Evolutionary conservation across 2,888 invertebrate genomes (phyloP).

Genomic region (Phyllotreta striolata): DNA sequence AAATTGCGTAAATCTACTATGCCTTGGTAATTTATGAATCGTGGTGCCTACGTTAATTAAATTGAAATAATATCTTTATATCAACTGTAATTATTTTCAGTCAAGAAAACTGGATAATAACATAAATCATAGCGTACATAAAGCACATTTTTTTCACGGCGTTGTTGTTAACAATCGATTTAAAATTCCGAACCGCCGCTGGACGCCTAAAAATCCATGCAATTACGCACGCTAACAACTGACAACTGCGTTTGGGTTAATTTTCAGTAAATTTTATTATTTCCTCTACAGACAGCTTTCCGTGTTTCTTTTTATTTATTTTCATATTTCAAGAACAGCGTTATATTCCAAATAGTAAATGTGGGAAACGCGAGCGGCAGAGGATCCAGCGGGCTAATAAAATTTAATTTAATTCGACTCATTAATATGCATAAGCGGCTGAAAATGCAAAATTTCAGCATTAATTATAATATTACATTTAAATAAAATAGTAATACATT

Average conservation of each 20-base stretch:
- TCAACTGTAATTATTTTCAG: too few relatives aligned
- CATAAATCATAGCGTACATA: too few relatives aligned
- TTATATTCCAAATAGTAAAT: slow-evolving; percentile 17
- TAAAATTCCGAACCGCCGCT: slow-evolving; percentile 9
- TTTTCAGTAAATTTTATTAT: slow-evolving; percentile 11
- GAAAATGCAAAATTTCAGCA: slow-evolving; percentile 36
- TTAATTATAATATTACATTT: slow-evolving; percentile 37
- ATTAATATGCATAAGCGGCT: slow-evolving; percentile 36
- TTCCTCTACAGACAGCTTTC: slow-evolving; percentile 16
- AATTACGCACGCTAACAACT: slow-evolving; percentile 15
- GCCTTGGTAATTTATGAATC: too few relatives aligned
- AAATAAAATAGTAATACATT: slow-evolving; percentile 41
- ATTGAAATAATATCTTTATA: too few relatives aligned
- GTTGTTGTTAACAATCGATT: slow-evolving; percentile 6
- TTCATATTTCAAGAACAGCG: slow-evolving; percentile 4
- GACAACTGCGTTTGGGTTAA: slow-evolving; percentile 9
- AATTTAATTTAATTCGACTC: slow-evolving; percentile 36
- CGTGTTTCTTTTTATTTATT: slow-evolving; percentile 14
- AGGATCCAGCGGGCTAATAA: slow-evolving; percentile 23
- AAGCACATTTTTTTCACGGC: neutral
- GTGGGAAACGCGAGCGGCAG: slow-evolving; percentile 13
- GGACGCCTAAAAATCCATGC: slow-evolving; percentile 2
- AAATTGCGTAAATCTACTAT: too few relatives aligned
- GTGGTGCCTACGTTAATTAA: too few relatives aligned
- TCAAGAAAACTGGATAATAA: too few relatives aligned